Evolutionary conservation across 2,888 invertebrate genomes (phyloP).

Genomic region (Dyspetes luteomarginatus): DNA sequence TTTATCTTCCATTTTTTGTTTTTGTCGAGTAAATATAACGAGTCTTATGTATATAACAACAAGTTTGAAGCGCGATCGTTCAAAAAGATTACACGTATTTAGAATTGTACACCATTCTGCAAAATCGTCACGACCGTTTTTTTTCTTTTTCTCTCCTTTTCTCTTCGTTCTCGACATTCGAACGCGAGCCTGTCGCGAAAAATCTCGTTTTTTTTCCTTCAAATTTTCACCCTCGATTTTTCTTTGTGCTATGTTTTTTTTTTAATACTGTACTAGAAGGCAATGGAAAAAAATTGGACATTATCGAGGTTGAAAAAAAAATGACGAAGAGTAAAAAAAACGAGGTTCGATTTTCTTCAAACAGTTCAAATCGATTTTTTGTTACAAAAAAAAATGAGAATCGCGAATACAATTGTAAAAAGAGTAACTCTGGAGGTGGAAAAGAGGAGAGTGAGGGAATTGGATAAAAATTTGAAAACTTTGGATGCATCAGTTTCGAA

Average conservation of each 20-base stretch:
- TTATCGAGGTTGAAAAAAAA: not conserved
- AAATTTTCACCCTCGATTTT: slow-evolving; percentile 15
- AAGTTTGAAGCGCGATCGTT: slow-evolving; percentile 82
- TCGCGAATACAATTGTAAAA: slow-evolving; percentile 4
- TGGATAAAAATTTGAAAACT: not conserved
- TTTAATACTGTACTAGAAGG: slow-evolving; percentile 55
- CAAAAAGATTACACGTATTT: slow-evolving; percentile 82
- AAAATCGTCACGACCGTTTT: slow-evolving; percentile 46
- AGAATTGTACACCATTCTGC: slow-evolving; percentile 77
- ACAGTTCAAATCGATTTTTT: slow-evolving; percentile 6
- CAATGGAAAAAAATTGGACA: not conserved
- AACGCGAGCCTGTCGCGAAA: not conserved
- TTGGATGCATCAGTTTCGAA: not conserved
- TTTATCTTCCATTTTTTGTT: slow-evolving; percentile 26
- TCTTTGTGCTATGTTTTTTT: slow-evolving; percentile 14
- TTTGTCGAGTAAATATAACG: slow-evolving; percentile 76
- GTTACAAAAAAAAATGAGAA: not conserved
- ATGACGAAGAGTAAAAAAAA: not conserved
- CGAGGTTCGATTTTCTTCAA: not conserved
- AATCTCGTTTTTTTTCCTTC: not conserved
- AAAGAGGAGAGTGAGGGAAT: not conserved
- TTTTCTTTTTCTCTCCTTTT: slow-evolving; percentile 8
- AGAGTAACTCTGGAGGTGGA: not conserved
- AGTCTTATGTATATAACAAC: slow-evolving; percentile 84
- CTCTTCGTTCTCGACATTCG: not conserved